Evolutionary conservation across 2,888 invertebrate genomes (phyloP), one percentile per base, ranked within the genome.

Genomic region (Altica lythri): DNA sequence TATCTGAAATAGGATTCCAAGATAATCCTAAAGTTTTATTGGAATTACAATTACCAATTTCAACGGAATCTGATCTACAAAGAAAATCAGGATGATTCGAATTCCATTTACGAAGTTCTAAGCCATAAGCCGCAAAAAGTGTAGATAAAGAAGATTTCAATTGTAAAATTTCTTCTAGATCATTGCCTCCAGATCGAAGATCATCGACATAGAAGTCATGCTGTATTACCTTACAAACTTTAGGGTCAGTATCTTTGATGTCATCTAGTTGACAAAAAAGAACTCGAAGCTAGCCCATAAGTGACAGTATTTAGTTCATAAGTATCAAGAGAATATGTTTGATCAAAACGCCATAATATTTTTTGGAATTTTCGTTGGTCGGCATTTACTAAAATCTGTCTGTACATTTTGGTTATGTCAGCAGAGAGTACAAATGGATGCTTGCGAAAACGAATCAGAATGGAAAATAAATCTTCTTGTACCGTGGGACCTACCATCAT

Each of bases 381-480:
- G 5, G 10, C 17, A 8, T 34, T 43, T 17, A 51, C 25, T 5
- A 14, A 18, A 1, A 55, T 46, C 18, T 53, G 47, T n/a, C 56
- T 47, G 32, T 61, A 60, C 60, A 60, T 62, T 52, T 62, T 60
- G 17, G 50, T 57, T 13, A 60, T 43, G 37, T 59, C 57, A 6
- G 49, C 57, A 6, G 57, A 51, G 27, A 57, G 38, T 6, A 53
- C 61, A 30, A 45, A 60, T 10, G 19, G 10, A 44, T 60, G 45
- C 27, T 46, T 47, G 27, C 62, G 17, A 42, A 59, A 57, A 14
- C 57, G 32, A n/a, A 59, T 4, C 2, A 59, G 14, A 8, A 61
- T 14, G 18, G 29, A 14, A 37, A 59, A 44, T 12, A 59, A 29
- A 19, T 55, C 53, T n/a, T 35, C n/a, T 38, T 60, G 59, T 5